Evolutionary conservation across 2,797 vertebrate genomes (phyloP).

Genomic region (Ctenopoma multispine): DNA sequence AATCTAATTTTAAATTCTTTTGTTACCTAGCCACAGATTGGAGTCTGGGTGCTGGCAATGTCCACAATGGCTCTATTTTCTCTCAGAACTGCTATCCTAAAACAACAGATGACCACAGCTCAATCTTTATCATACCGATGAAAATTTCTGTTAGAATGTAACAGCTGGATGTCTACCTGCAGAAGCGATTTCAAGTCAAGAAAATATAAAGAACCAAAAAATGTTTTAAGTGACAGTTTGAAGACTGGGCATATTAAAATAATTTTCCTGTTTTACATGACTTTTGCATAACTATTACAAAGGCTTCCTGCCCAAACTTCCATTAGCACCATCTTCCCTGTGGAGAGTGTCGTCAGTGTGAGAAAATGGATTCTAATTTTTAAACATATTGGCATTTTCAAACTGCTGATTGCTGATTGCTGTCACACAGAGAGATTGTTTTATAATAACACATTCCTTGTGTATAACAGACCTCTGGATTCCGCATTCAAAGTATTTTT

Average conservation of each 20-base stretch:
- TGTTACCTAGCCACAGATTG: neutral
- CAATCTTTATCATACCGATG: too few species aligned
- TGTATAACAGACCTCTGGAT: constrained; percentile 26
- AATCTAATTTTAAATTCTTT: neutral
- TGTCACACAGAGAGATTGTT: constrained; percentile 68
- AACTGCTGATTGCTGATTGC: constrained; percentile 70
- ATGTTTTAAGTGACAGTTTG: constrained; percentile 17
- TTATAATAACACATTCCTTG: constrained; percentile 56
- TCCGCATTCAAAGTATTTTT: constrained; percentile 41
- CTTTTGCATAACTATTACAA: constrained; percentile 55
- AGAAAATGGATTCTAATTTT: constrained; percentile 66
- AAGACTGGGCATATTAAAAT: constrained; percentile 16
- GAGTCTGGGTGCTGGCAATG: neutral
- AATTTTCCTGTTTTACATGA: constrained; percentile 36
- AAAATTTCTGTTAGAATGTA: neutral
- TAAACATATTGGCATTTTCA: constrained; percentile 66
- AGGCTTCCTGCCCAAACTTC: constrained; percentile 60
- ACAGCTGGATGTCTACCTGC: neutral
- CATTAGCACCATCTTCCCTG: constrained; percentile 66
- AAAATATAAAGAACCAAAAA: neutral
- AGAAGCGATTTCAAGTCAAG: neutral
- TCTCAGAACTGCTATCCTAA: neutral
- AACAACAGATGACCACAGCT: neutral
- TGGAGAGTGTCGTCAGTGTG: constrained; percentile 57
- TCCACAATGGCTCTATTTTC: neutral